Percentiles rank a stretch among this genome's conserved stretches.
phyloP scores from a whole-genome alignment of 2,888 invertebrate genomes.

The Cantharis nigra region DNA sequence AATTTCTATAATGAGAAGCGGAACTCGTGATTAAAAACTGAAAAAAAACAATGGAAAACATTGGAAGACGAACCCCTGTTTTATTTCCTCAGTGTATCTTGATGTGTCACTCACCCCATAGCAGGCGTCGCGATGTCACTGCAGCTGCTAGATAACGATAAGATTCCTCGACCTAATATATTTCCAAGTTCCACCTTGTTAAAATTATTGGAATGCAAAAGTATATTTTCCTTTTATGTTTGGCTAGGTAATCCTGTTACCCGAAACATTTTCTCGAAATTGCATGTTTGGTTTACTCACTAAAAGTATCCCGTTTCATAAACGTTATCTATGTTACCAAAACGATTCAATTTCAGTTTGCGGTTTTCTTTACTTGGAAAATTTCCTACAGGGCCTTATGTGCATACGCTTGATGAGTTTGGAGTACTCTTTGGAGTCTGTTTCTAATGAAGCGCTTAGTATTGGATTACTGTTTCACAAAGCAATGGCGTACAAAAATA shows the following conservation, averaged over 20 bases:
- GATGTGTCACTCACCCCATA: slow-evolving; percentile 23
- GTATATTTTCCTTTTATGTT: not conserved
- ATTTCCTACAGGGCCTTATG: not conserved
- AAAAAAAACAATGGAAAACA: slow-evolving; percentile 25
- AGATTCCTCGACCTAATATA: not conserved
- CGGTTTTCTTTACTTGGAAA: slow-evolving; percentile 2
- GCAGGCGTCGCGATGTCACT: slow-evolving; percentile 14
- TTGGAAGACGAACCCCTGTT: slow-evolving; percentile 17
- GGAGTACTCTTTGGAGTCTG: not conserved
- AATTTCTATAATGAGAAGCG: slow-evolving; percentile 30
- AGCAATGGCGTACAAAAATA: not conserved
- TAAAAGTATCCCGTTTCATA: not conserved
- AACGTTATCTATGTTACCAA: slow-evolving; percentile 2
- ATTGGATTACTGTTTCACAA: not conserved
- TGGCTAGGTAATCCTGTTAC: not conserved
- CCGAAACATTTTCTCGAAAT: not conserved
- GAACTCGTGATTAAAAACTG: slow-evolving; percentile 32
- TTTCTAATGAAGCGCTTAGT: not conserved
- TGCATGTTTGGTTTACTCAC: not conserved
- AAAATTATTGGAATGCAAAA: not conserved
- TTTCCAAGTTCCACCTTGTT: not conserved
- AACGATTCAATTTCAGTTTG: slow-evolving; percentile 22
- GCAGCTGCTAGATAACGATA: slow-evolving; percentile 11
- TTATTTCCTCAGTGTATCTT: slow-evolving; percentile 19
- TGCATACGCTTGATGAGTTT: not conserved